A percentile compares a stretch with the other conserved stretches of the same genome.
Conservation (phyloP, 1,140 invertebrate genomes). For the Orchestia grillus region DNA sequence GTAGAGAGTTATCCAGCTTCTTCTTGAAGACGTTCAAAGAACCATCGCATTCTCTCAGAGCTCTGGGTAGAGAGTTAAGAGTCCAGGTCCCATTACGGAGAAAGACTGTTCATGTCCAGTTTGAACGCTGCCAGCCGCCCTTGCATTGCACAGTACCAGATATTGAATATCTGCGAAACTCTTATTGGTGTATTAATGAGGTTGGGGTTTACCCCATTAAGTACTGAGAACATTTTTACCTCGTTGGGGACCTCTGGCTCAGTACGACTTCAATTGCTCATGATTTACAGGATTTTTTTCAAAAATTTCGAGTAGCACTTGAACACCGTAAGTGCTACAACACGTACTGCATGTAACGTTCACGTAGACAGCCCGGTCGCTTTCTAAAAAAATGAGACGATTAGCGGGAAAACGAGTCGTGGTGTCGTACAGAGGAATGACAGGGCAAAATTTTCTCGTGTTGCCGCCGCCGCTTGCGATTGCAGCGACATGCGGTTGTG, state of each 20-base stretch:
- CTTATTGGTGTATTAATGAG: background rate
- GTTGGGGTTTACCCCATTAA: background rate
- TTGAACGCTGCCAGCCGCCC: too few relatives aligned
- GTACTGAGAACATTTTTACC: background rate
- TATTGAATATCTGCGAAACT: background rate
- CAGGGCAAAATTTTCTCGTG: background rate
- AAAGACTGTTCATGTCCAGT: too few relatives aligned
- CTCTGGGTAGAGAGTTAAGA: too few relatives aligned
- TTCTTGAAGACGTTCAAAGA: too few relatives aligned
- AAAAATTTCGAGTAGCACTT: background rate
- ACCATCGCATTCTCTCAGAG: too few relatives aligned
- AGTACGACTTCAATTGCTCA: background rate
- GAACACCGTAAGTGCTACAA: background rate
- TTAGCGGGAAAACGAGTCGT: background rate
- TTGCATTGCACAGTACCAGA: too few relatives aligned
- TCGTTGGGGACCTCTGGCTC: background rate
- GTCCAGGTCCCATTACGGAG: too few relatives aligned
- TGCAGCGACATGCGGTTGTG: too few relatives aligned
- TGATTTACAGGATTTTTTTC: background rate
- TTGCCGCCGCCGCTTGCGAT: too few relatives aligned
- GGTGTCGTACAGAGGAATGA: background rate
- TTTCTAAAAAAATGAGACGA: background rate
- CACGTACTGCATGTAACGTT: background rate
- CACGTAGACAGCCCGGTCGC: background rate
- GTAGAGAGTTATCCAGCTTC: too few relatives aligned